Percentiles rank a stretch among this genome's conserved stretches.
Conservation (phyloP, 2,797 vertebrate genomes). For the Rhinoraja longicauda region DNA sequence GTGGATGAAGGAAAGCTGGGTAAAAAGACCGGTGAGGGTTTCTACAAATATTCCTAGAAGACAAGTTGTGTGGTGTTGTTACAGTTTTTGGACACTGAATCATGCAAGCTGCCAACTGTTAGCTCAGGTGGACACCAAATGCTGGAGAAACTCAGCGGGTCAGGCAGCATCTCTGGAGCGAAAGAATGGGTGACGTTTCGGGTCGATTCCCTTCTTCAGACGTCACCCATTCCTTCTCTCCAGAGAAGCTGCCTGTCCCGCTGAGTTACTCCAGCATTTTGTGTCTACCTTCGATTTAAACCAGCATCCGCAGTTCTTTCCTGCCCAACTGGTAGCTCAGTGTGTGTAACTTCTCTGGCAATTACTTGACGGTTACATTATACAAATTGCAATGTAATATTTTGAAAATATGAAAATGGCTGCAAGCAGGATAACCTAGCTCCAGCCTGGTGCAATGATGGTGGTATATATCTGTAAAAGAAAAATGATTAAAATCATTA, state of each 20-base stretch:
- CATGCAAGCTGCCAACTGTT: conserved; percentile 18
- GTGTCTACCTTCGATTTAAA: no score
- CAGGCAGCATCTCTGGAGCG: no score
- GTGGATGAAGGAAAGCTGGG: conserved; percentile 85
- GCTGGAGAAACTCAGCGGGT: no score
- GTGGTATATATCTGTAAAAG: background rate
- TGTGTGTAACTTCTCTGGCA: background rate
- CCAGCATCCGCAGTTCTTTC: no score
- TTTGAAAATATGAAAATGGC: background rate
- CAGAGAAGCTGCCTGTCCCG: no score
- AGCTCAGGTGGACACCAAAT: background rate
- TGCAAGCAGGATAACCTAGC: background rate
- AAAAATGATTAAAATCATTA: background rate
- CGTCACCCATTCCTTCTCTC: no score
- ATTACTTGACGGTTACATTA: background rate
- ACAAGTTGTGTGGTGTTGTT: background rate
- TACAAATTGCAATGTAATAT: background rate
- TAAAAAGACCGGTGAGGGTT: conserved; percentile 88
- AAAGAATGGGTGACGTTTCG: no score
- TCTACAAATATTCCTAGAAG: conserved; percentile 70
- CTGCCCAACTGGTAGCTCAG: background rate
- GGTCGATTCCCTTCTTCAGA: no score
- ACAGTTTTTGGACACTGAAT: background rate
- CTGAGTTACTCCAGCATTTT: no score
- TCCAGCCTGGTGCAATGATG: background rate